phyloP scores from a whole-genome alignment of 2,888 invertebrate genomes.

The Volucella inanis region DNA sequence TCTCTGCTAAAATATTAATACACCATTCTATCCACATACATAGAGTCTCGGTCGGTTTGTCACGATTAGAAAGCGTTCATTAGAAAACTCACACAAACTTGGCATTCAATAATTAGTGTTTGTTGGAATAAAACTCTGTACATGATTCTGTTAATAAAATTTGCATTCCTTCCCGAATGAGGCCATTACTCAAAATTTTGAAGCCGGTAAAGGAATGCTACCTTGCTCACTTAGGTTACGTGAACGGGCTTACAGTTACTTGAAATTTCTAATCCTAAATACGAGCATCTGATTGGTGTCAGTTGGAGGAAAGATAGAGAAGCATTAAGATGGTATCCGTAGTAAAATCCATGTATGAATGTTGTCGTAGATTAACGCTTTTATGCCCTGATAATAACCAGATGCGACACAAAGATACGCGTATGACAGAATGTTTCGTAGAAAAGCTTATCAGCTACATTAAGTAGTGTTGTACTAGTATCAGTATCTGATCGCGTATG shows the following conservation, averaged over 20 bases:
- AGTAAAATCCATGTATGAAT: not conserved
- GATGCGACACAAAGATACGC: conserved; percentile 8
- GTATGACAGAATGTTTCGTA: not conserved
- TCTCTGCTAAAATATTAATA: not conserved
- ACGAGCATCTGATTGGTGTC: not conserved
- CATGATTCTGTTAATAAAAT: conserved; percentile 14
- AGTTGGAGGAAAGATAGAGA: not conserved
- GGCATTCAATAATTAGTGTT: conserved; percentile 6
- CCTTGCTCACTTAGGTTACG: conserved; percentile 46
- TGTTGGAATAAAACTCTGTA: not conserved
- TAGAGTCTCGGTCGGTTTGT: no score
- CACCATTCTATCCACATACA: not conserved
- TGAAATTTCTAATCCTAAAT: conserved; percentile 22
- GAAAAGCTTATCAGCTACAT: conserved; percentile 7
- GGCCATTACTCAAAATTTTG: conserved; percentile 56
- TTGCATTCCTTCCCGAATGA: conserved; percentile 35
- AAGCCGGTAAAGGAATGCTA: conserved; percentile 42
- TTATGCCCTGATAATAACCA: conserved; percentile 34
- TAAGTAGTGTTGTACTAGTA: not conserved
- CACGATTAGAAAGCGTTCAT: not conserved
- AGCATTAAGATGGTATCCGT: not conserved
- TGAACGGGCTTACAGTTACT: conserved; percentile 14
- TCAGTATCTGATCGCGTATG: conserved; percentile 10
- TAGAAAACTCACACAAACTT: conserved; percentile 17
- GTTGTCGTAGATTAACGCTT: conserved; percentile 14